Percentiles rank a stretch among this genome's conserved stretches.
These are phyloP conservation scores for Smittia aterrima DNA, from an alignment of 2,888 invertebrate species.

Conservation along the genomic window DNA sequence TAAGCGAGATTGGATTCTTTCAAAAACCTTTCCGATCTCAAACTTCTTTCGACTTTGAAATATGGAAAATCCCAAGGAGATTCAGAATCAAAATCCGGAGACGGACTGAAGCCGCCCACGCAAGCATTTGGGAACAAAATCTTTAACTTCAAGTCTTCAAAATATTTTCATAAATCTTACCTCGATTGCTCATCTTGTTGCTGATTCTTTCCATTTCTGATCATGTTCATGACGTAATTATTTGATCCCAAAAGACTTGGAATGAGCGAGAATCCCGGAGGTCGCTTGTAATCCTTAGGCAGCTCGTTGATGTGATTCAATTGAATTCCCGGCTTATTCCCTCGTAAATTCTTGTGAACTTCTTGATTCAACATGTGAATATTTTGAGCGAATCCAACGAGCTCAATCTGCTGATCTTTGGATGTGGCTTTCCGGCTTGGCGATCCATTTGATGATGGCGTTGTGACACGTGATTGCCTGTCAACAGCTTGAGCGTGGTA, in stretches of 20 bases:
- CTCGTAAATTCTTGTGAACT: constrained; percentile 63
- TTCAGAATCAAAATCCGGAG: constrained; percentile 22
- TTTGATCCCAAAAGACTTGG: constrained; percentile 49
- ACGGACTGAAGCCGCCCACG: constrained; percentile 5
- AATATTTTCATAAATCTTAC: not conserved
- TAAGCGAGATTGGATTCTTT: too few species aligned
- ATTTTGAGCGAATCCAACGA: constrained; percentile 58
- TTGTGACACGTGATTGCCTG: not conserved
- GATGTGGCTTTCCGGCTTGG: constrained; percentile 39
- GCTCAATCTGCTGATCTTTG: constrained; percentile 52
- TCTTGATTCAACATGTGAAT: constrained; percentile 52
- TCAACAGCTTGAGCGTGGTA: not conserved
- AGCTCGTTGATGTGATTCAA: constrained; percentile 58
- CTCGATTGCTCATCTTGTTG: constrained; percentile 8
- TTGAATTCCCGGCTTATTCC: constrained; percentile 62
- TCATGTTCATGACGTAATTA: not conserved
- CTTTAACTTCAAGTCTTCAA: not conserved
- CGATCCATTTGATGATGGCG: not conserved
- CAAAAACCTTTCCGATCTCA: constrained; percentile 14
- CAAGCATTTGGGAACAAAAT: not conserved
- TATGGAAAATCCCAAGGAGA: constrained; percentile 24
- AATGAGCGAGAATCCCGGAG: constrained; percentile 63
- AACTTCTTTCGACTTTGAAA: constrained; percentile 2
- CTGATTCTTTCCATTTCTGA: constrained; percentile 42
- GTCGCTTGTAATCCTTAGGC: constrained; percentile 61